Percentiles rank a stretch among this genome's conserved stretches.
phyloP scores from a whole-genome alignment of 2,797 vertebrate species.

The Anas bahamensis region DNA sequence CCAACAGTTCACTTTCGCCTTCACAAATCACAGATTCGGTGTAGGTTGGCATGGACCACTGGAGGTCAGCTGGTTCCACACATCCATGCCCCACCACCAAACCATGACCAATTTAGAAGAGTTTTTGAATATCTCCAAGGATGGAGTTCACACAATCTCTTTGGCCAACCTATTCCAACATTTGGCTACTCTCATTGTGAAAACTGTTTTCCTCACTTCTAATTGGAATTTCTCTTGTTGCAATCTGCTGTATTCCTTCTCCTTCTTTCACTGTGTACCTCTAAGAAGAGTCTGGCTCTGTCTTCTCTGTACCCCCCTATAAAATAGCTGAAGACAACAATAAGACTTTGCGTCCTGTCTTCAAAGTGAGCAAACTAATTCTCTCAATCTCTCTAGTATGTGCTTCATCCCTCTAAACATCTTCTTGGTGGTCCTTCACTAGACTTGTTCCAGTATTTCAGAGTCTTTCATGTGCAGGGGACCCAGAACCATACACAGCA shows the following conservation, averaged over 20 bases:
- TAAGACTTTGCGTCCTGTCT: not conserved
- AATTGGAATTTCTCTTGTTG: slow-evolving; percentile 22
- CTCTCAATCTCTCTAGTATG: not conserved
- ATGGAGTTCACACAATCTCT: not conserved
- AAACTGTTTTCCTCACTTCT: slow-evolving; percentile 16
- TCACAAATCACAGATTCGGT: not conserved
- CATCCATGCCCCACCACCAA: not conserved
- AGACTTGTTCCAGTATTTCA: not conserved
- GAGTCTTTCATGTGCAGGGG: not conserved
- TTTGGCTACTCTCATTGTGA: not conserved
- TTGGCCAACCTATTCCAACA: not conserved
- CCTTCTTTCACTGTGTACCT: not conserved
- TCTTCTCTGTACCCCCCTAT: not conserved
- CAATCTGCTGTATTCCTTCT: not conserved
- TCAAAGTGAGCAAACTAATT: not conserved
- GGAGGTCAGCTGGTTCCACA: not conserved
- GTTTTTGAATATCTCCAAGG: not conserved
- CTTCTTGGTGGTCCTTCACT: not conserved
- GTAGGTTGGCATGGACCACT: not conserved
- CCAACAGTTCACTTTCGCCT: not conserved
- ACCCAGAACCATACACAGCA: not conserved
- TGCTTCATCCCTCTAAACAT: not conserved
- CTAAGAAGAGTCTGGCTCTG: not conserved
- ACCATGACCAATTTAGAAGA: not conserved
- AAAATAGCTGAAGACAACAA: not conserved